These are phyloP conservation scores for Triplophysa rosa DNA, from an alignment of 2,113 vertebrate genomes.

Conservation along the genomic window DNA sequence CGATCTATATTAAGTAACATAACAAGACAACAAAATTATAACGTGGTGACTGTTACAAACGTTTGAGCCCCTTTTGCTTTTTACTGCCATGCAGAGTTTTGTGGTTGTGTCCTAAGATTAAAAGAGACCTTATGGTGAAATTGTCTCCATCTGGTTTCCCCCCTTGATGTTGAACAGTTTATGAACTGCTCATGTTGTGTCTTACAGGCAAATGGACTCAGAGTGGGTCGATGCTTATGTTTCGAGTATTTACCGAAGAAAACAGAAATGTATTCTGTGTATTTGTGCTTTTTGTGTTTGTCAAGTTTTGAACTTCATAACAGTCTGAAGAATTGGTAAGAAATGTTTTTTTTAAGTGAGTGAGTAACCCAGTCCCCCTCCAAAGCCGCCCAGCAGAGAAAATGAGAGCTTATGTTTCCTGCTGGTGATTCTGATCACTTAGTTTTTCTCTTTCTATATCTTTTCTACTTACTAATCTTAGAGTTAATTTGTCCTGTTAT, in stretches of 20 bases:
- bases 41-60: slow-evolving; percentile 67
- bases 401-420: not conserved
- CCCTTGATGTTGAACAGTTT: slow-evolving; percentile 49
- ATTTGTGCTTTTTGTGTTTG: not conserved
- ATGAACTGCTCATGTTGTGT: slow-evolving; percentile 44
- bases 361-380: not conserved
- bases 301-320: slow-evolving; percentile 3
- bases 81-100: slow-evolving; percentile 55
- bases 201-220: slow-evolving; percentile 19
- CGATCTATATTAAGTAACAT: slow-evolving; percentile 80
- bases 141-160: slow-evolving; percentile 61
- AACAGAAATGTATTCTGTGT: not conserved
- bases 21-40: slow-evolving; percentile 76
- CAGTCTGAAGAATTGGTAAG: not conserved
- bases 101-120: slow-evolving; percentile 57
- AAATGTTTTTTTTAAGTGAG: not conserved
- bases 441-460: slow-evolving; percentile 6
- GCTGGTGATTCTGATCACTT: not conserved
- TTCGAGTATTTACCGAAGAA: not conserved
- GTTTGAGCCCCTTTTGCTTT: slow-evolving; percentile 50
- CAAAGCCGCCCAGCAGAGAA: not conserved
- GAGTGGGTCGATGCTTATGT: not conserved
- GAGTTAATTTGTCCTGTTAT: slow-evolving; percentile 22
- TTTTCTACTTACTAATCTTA: not conserved
- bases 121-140: slow-evolving; percentile 58